These are phyloP conservation scores for Junonia oenone DNA, from an alignment of 2,888 invertebrate genomes.

Conservation along the genomic window DNA sequence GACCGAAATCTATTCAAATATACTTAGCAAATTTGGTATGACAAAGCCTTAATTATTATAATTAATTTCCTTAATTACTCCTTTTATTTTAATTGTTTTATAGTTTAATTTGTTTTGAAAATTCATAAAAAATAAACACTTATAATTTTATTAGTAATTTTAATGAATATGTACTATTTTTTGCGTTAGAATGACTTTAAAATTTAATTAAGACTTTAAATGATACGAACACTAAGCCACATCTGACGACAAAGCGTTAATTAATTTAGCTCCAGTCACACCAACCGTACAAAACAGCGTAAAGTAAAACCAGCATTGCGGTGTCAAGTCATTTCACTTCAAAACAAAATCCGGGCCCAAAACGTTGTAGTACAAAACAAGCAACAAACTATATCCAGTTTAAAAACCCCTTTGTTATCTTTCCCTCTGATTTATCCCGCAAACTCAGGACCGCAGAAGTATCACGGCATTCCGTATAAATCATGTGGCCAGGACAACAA, in stretches of 20 bases:
- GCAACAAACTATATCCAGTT: slow-evolving; percentile 6
- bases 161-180: too few relatives aligned
- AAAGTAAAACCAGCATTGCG: background rate
- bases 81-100: too few relatives aligned
- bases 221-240: too few relatives aligned
- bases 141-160: too few relatives aligned
- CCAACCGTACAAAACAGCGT: background rate
- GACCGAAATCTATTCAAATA: too few relatives aligned
- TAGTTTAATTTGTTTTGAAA: too few relatives aligned
- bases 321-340: background rate
- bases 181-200: too few relatives aligned
- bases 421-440: slow-evolving; percentile 21
- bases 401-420: slow-evolving; percentile 20
- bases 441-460: slow-evolving; percentile 23
- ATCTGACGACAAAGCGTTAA: background rate
- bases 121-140: too few relatives aligned
- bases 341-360: background rate
- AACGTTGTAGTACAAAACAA: background rate
- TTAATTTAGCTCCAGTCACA: background rate
- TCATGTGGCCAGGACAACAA: slow-evolving; percentile 48
- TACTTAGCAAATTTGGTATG: too few relatives aligned
- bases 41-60: too few relatives aligned
- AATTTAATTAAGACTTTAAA: background rate
- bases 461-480: slow-evolving; percentile 35
- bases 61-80: too few relatives aligned